These are phyloP conservation scores for Melanargia galathea DNA, from an alignment of 2,888 invertebrate species.

Conservation along the genomic window DNA sequence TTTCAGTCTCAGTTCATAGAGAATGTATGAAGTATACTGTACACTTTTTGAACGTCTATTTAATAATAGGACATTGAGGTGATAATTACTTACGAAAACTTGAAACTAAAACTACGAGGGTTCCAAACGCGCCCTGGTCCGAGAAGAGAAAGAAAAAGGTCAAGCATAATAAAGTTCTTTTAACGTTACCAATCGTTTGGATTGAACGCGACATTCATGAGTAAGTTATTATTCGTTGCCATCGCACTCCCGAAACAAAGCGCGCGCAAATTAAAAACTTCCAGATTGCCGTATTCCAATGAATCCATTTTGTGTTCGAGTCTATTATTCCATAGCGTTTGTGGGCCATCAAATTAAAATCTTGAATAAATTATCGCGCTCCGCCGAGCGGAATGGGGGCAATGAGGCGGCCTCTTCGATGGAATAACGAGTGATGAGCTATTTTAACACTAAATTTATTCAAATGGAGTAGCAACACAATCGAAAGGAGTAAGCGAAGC, in stretches of 20 bases:
- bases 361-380: constrained; percentile 65
- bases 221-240: background rate
- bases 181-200: background rate
- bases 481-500: constrained; percentile 21
- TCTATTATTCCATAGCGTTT: constrained; percentile 38
- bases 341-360: constrained; percentile 58
- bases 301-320: constrained; percentile 30
- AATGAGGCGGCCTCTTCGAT: constrained; percentile 40
- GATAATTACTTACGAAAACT: too few relatives aligned
- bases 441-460: constrained; percentile 43
- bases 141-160: too few relatives aligned
- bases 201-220: background rate
- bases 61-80: too few relatives aligned
- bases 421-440: constrained; percentile 41
- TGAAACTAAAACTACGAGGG: too few relatives aligned
- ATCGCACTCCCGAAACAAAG: constrained; percentile 18
- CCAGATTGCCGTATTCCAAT: constrained; percentile 19
- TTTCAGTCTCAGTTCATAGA: too few relatives aligned
- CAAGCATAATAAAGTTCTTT: background rate
- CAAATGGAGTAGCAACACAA: constrained; percentile 33
- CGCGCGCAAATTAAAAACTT: constrained; percentile 20
- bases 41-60: too few relatives aligned
- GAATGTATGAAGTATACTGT: too few relatives aligned
- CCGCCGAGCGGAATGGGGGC: constrained; percentile 46
- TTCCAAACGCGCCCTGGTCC: too few relatives aligned